phyloP scores from a whole-genome alignment of 2,113 vertebrate genomes.

The Anolis sagrei region DNA sequence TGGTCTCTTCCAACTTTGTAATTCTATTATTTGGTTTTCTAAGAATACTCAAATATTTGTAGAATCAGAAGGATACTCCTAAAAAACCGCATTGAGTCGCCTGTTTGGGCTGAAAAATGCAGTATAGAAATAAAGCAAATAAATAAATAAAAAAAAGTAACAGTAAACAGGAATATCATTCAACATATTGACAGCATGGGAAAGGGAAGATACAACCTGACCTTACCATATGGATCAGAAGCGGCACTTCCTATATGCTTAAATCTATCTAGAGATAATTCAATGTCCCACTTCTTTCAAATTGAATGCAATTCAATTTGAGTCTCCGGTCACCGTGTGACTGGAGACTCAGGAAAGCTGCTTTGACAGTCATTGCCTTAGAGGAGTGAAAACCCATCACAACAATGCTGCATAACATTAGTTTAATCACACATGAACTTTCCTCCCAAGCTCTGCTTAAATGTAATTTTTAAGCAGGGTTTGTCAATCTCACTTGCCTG shows the following conservation, averaged over 20 bases:
- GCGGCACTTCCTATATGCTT: accelerated
- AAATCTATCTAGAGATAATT: neutral
- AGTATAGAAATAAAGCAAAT: no score
- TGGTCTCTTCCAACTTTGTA: neutral
- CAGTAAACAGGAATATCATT: neutral
- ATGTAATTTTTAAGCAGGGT: neutral
- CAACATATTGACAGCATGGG: neutral
- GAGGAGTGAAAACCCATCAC: neutral
- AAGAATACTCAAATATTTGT: neutral
- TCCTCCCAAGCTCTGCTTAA: neutral
- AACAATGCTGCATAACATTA: neutral
- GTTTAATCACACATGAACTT: neutral
- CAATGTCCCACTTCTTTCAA: constrained; percentile 2
- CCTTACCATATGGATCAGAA: no score
- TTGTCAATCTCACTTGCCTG: neutral
- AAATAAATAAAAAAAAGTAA: no score
- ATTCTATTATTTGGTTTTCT: no score
- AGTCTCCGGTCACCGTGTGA: no score
- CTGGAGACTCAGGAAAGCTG: constrained; percentile 11
- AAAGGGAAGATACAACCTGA: neutral
- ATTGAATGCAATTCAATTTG: neutral
- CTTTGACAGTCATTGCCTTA: neutral
- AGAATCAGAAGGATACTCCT: neutral
- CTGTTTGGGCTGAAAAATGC: no score
- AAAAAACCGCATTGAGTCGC: no score